Base-by-base conservation (phyloP, 2,888 invertebrate species). In the Pocota personata region DNA sequence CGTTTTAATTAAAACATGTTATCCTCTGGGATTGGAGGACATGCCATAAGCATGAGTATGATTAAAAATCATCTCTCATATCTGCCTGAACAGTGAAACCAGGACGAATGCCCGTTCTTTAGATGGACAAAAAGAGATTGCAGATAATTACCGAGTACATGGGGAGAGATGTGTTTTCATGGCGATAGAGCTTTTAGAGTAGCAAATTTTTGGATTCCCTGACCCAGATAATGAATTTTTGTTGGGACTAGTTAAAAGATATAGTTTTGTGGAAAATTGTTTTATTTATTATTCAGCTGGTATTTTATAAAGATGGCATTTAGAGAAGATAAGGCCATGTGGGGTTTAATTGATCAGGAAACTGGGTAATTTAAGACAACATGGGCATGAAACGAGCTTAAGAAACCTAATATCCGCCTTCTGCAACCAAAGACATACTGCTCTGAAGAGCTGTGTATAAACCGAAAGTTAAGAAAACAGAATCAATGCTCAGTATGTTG, bases 1-100 rank as follows among this genome's bases (percentile, higher is more conserved):
- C 72, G 72, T 82, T 82, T 82, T 82, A 82, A 83, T 83, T 83
- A 83, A 83, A 83, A 78, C 72, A 78, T 83, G 82, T 83, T 82
- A 78, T 83, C 78, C 82, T 78, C 50, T 72, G 43, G 72, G 66
- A 50, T 52, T 52, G 64, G 55, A 64, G 58, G 66, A 78, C 48
- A 58, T 40, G 32, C 37, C 58, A 58, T 77, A 62, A 77, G 71
- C 71, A 71, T 48, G 50, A 66, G 66, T 52, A 52, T 72, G 60
- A 83, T 83, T 72, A 78, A 83, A 78, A 78, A 72, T 78, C 82
- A 83, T 60, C 64, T 43, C 24, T 72, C 40, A 78, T 60, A 62
- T 46, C 67, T 50, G 35, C 8, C 0, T 35, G 48, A 62, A 16
- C 30, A 52, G 50, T 30, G 19, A 46, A 48, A 40, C 8, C 19